Conservation (phyloP, 2,888 invertebrate genomes). For the Zaprionus lineosus region DNA sequence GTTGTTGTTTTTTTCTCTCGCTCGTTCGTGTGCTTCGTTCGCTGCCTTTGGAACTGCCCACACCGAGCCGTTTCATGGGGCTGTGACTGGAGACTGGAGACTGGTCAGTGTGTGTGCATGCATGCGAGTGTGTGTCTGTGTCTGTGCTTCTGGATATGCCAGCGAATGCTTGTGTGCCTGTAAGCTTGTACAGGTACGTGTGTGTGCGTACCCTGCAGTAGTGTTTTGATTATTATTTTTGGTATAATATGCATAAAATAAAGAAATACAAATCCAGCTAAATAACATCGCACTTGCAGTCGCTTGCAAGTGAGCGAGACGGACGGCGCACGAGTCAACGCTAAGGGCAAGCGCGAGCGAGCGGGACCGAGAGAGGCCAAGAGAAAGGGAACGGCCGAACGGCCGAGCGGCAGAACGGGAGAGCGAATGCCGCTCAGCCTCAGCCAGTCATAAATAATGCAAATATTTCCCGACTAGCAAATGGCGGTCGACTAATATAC, state of each 20-base stretch:
- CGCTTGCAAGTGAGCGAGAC: slow-evolving; percentile 45
- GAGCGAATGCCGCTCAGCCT: slow-evolving; percentile 21
- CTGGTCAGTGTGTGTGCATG: slow-evolving; percentile 42
- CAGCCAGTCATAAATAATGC: slow-evolving; percentile 76
- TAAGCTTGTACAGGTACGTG: slow-evolving; percentile 13
- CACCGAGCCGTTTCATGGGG: slow-evolving; percentile 33
- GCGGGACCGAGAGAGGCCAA: slow-evolving; percentile 3
- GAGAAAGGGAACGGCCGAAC: background rate
- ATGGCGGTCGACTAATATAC: slow-evolving; percentile 48
- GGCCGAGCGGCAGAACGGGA: slow-evolving; percentile 2
- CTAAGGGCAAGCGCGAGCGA: slow-evolving; percentile 2
- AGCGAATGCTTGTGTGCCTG: slow-evolving; percentile 6
- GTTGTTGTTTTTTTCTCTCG: slow-evolving; percentile 43
- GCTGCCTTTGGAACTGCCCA: slow-evolving; percentile 54
- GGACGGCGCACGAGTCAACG: no score
- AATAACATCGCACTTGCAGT: slow-evolving; percentile 20
- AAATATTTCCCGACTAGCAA: slow-evolving; percentile 66
- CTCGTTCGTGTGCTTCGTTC: slow-evolving; percentile 39
- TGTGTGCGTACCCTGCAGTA: slow-evolving; percentile 22
- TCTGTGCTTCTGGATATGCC: slow-evolving; percentile 7
- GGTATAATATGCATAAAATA: slow-evolving; percentile 66
- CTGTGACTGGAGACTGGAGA: slow-evolving; percentile 65
- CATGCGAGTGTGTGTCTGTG: slow-evolving; percentile 6
- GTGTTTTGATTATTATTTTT: slow-evolving; percentile 58
- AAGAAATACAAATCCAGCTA: slow-evolving; percentile 51